Evolutionary conservation across 2,113 vertebrate genomes (phyloP), one percentile per base, ranked within the genome.

Genomic region (Pampusana beccarii): DNA sequence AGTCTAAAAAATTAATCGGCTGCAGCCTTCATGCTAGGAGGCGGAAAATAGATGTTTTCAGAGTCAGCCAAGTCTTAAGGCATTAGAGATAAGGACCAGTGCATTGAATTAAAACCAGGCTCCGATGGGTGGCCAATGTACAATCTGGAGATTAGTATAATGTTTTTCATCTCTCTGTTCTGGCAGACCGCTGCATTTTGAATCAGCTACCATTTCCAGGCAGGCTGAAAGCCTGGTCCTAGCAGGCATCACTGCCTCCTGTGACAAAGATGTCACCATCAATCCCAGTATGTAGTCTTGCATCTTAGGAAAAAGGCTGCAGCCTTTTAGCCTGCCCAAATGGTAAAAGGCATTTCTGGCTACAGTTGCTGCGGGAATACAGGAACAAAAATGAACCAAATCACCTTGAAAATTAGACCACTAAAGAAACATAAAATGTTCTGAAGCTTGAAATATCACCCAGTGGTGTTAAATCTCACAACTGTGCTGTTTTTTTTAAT

Each of bases 381-480:
- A 78, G 67, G 56, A 84, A n/a, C 29, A 93, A 93, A 94, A 90
- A 57, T 53, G 9, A 84, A 64, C 44, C 62, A 73, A 95, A 50
- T 77, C 46, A 66, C 46, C 71, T 89, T 78, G 61, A 87, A 90
- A 95, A 88, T 57, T 57, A 86, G 48, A 93, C 51, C 24, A 57
- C 60, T 90, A 62, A 74, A 86, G 80, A 92, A 95, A 58, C 15
- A 66, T 74, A 90, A 93, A 85, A 33, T 34, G 11, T 91, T 87
- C 78, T 90, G 87, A 85, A 90, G 57, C 38, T 95, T 83, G 72
- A 96, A 94, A 86, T 93, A 84, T 86, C 75, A 97, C 24, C 29
- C 64, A 84, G 8, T 57, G 51, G 60, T 61, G n/a, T 90, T 86
- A 88, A 80, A 64, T 84, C 75, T 74, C 56, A 44, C 54, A 78